These are phyloP conservation scores for Heliconius aoede DNA, from an alignment of 2,888 invertebrate genomes.

Conservation along the genomic window DNA sequence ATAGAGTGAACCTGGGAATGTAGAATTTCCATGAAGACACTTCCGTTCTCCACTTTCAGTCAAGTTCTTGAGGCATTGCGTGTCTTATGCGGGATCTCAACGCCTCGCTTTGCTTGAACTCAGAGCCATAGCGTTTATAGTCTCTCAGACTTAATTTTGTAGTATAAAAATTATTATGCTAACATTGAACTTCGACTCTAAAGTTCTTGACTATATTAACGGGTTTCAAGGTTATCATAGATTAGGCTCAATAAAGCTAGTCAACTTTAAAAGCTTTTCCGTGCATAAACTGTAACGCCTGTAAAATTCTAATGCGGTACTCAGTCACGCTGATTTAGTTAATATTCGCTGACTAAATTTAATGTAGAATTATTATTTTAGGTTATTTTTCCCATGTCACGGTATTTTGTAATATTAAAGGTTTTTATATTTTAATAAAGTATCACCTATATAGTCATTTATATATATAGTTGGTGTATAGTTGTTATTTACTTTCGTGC, in stretches of 20 bases:
- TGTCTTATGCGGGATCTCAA: too few relatives aligned
- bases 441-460: too few relatives aligned
- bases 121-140: too few relatives aligned
- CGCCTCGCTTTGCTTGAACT: too few relatives aligned
- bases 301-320: constrained; percentile 19
- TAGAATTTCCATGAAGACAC: too few relatives aligned
- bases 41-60: too few relatives aligned
- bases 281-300: constrained; percentile 20
- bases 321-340: constrained; percentile 31
- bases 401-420: neutral
- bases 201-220: neutral
- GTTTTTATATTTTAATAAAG: neutral
- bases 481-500: too few relatives aligned
- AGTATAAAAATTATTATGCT: constrained; percentile 12
- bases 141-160: neutral
- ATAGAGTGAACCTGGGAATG: too few relatives aligned
- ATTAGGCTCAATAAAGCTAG: neutral
- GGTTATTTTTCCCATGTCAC: constrained; percentile 15
- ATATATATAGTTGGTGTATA: too few relatives aligned
- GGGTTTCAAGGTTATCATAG: constrained; percentile 5
- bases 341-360: constrained; percentile 22
- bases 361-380: neutral
- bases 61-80: too few relatives aligned
- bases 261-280: constrained; percentile 10
- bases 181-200: neutral